Conservation (phyloP, 1,140 invertebrate species). For the Helicoverpa zea region DNA sequence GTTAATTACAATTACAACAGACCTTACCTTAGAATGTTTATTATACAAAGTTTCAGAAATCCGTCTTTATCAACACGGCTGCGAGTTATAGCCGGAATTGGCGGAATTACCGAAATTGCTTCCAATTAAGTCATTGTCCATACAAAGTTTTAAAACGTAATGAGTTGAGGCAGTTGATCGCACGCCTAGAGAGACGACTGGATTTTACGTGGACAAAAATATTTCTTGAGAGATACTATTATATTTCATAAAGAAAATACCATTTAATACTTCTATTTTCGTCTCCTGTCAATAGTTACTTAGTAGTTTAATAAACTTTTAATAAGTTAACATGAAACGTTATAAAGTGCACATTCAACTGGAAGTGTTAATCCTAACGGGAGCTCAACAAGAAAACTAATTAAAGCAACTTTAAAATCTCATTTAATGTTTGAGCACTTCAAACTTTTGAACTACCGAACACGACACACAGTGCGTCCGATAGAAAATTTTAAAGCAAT, state of each 20-base stretch:
- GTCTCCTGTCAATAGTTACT: no score
- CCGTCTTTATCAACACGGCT: conserved; percentile 1
- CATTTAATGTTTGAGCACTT: conserved; percentile 25
- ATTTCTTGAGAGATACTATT: no score
- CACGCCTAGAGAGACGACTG: background rate
- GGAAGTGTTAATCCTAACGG: background rate
- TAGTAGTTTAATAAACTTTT: no score
- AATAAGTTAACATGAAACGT: background rate
- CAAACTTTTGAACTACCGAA: conserved; percentile 18
- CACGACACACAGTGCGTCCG: conserved; percentile 35
- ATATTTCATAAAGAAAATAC: background rate
- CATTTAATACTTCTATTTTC: no score
- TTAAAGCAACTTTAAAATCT: conserved; percentile 32
- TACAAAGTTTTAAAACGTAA: conserved; percentile 37
- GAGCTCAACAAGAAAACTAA: conserved; percentile 13
- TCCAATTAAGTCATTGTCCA: conserved; percentile 41
- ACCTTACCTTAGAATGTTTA: conserved; percentile 31
- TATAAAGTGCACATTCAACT: background rate
- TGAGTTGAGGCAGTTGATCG: conserved; percentile 24
- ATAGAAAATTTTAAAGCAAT: conserved; percentile 51
- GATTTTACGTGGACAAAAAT: background rate
- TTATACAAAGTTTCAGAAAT: conserved; percentile 35
- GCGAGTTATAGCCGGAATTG: conserved; percentile 34
- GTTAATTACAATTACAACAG: conserved; percentile 24
- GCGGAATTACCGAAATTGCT: conserved; percentile 25